These are phyloP conservation scores for Zhengitettix transpicula DNA, from an alignment of 2,888 invertebrate species.

Conservation along the genomic window DNA sequence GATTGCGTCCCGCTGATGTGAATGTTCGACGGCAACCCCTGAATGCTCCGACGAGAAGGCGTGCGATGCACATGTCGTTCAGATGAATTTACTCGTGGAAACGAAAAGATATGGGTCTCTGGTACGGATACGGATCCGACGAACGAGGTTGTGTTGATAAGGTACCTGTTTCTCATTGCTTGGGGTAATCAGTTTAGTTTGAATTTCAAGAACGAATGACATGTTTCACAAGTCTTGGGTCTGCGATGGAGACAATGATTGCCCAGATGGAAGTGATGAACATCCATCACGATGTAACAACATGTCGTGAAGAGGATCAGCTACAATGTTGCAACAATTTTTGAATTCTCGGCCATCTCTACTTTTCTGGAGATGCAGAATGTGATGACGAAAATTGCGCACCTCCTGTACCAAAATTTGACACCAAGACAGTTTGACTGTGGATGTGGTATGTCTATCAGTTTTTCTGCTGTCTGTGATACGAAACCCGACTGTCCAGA, in stretches of 20 bases:
- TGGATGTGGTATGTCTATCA: constrained; percentile 69
- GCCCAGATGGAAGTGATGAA: constrained; percentile 70
- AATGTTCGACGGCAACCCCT: no score
- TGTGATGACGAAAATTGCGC: constrained; percentile 65
- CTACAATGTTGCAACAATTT: constrained; percentile 60
- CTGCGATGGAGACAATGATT: constrained; percentile 71
- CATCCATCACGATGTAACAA: constrained; percentile 43
- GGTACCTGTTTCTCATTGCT: constrained; percentile 44
- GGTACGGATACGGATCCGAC: constrained; percentile 73
- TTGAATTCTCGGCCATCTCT: constrained; percentile 64
- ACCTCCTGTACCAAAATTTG: constrained; percentile 42
- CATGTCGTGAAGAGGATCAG: constrained; percentile 69
- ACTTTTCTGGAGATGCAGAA: constrained; percentile 66
- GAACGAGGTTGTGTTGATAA: constrained; percentile 51
- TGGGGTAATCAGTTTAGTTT: constrained; percentile 53
- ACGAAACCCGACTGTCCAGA: constrained; percentile 72
- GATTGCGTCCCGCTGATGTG: no score
- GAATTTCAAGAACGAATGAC: constrained; percentile 65
- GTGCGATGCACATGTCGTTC: constrained; percentile 84
- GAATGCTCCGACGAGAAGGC: no score
- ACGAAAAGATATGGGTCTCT: constrained; percentile 75
- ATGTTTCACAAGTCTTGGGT: constrained; percentile 67
- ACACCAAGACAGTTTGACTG: constrained; percentile 66
- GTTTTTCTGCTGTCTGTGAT: constrained; percentile 64
- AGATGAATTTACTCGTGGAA: constrained; percentile 80